Evolutionary conservation across 2,888 invertebrate genomes (phyloP).

Genomic region (Andricus curvator): DNA sequence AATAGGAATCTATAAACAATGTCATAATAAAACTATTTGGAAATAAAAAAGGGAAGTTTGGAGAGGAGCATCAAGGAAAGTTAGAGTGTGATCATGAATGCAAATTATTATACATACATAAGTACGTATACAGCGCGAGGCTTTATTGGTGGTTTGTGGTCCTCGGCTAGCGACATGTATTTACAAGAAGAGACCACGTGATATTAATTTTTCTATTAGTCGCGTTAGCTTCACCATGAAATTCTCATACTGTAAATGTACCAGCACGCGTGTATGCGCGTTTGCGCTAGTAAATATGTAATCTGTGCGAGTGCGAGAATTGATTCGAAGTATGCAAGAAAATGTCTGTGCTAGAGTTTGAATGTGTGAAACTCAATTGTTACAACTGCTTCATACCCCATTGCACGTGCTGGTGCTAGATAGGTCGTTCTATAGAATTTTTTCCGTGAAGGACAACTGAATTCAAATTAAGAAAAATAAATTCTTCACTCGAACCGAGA

Average conservation of each 20-base stretch:
- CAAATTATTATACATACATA: slow-evolving; percentile 27
- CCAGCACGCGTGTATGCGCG: slow-evolving; percentile 19
- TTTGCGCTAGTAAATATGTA: slow-evolving; percentile 29
- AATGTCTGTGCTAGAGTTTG: slow-evolving; percentile 16
- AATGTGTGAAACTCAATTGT: slow-evolving; percentile 29
- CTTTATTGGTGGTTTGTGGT: slow-evolving; percentile 38
- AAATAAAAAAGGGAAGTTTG: not conserved
- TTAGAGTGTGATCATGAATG: not conserved
- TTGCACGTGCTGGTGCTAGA: slow-evolving; percentile 52
- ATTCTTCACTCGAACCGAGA: slow-evolving; percentile 36
- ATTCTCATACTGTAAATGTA: slow-evolving; percentile 28
- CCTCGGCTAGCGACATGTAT: slow-evolving; percentile 34
- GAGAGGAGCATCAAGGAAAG: not conserved
- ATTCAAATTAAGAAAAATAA: slow-evolving; percentile 29
- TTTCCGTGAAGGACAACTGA: slow-evolving; percentile 49
- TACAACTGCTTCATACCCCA: slow-evolving; percentile 51
- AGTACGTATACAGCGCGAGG: slow-evolving; percentile 30
- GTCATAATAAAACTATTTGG: not conserved
- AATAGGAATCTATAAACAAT: too few species aligned
- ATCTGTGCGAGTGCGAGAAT: slow-evolving; percentile 1
- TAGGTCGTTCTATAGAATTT: slow-evolving; percentile 44
- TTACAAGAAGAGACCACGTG: slow-evolving; percentile 31
- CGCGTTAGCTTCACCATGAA: slow-evolving; percentile 35
- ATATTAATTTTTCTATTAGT: slow-evolving; percentile 40
- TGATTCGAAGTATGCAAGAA: slow-evolving; percentile 26